Evolutionary conservation across 2,888 invertebrate genomes (phyloP).

Genomic region (Meiosimyza platycephala): DNA sequence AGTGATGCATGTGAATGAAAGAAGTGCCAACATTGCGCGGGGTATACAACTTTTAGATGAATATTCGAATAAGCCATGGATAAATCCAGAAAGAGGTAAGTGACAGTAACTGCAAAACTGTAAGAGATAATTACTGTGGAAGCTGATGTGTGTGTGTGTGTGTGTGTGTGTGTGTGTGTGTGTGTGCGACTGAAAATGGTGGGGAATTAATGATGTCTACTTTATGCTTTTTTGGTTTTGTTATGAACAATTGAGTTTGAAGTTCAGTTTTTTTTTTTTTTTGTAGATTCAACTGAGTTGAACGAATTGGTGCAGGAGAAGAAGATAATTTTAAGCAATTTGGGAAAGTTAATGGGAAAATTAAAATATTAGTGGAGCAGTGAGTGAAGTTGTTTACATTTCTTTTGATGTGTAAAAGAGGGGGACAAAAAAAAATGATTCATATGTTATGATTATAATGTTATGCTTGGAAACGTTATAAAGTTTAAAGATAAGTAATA

Average conservation of each 20-base stretch:
- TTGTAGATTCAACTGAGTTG: slow-evolving; percentile 8
- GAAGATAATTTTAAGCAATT: not conserved
- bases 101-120: slow-evolving; percentile 5
- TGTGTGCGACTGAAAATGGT: not conserved
- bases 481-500: too few species aligned
- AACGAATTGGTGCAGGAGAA: slow-evolving; percentile 1
- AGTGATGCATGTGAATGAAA: slow-evolving; percentile 84
- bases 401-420: too few species aligned
- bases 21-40: slow-evolving; percentile 76
- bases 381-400: too few species aligned
- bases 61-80: slow-evolving; percentile 89
- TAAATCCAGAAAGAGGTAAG: slow-evolving; percentile 81
- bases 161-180: not conserved
- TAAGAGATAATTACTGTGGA: not conserved
- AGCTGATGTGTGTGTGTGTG: not conserved
- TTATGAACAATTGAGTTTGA: slow-evolving; percentile 32
- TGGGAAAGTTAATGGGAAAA: not conserved
- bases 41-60: slow-evolving; percentile 78
- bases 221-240: not conserved
- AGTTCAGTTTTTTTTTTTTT: not conserved
- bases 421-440: too few species aligned
- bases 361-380: too few species aligned
- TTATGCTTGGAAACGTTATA: too few species aligned
- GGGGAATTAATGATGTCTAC: slow-evolving; percentile 18
- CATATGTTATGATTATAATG: too few species aligned